Conservation (phyloP, 1,140 invertebrate genomes). For the Lethocerus indicus region DNA sequence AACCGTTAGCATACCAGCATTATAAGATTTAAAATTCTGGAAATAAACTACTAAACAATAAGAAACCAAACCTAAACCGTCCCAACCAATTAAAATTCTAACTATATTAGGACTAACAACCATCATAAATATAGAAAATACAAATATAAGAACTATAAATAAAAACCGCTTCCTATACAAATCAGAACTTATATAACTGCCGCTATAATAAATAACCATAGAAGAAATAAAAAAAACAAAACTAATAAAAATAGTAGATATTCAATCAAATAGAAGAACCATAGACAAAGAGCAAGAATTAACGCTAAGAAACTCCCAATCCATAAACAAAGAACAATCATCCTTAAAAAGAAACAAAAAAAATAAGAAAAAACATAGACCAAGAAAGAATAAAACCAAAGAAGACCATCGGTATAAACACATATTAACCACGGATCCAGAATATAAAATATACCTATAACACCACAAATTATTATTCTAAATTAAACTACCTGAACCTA, state of each 20-base stretch:
- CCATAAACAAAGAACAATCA: slow-evolving; percentile 29
- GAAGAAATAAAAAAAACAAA: slow-evolving; percentile 41
- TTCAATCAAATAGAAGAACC: slow-evolving; percentile 37
- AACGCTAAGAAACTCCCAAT: slow-evolving; percentile 29
- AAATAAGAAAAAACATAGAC: slow-evolving; percentile 21
- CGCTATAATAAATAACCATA: slow-evolving; percentile 38
- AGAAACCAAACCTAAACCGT: slow-evolving; percentile 44
- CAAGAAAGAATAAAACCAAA: slow-evolving; percentile 24
- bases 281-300: slow-evolving; percentile 28
- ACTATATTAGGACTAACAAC: slow-evolving; percentile 46
- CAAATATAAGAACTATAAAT: slow-evolving; percentile 39
- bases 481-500: slow-evolving; percentile 25
- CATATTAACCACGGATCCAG: slow-evolving; percentile 16
- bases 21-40: slow-evolving; percentile 36
- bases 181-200: slow-evolving; percentile 34
- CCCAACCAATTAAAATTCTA: slow-evolving; percentile 47
- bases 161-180: slow-evolving; percentile 34
- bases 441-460: slow-evolving; percentile 18
- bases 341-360: slow-evolving; percentile 27
- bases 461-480: slow-evolving; percentile 25
- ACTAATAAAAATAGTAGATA: slow-evolving; percentile 35
- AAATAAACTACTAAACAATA: slow-evolving; percentile 49
- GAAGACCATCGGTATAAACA: too few relatives aligned
- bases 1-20: slow-evolving; percentile 40
- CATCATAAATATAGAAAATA: slow-evolving; percentile 45